Evolutionary conservation across 2,888 invertebrate genomes (phyloP).

Genomic region (Abrostola triplasia): DNA sequence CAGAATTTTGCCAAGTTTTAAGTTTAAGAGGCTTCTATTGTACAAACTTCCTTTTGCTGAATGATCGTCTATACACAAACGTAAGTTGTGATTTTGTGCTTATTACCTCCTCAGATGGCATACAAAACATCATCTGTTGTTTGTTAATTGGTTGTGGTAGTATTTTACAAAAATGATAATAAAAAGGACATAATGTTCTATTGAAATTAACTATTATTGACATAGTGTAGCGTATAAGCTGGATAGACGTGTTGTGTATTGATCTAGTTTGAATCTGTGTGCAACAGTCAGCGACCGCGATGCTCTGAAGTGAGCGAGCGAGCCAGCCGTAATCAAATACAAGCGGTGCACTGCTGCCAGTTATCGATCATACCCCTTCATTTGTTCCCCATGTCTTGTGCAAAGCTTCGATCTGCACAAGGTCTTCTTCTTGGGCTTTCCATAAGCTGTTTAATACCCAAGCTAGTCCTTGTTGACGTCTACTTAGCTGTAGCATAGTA

Average conservation of each 20-base stretch:
- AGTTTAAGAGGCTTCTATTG: too few relatives aligned
- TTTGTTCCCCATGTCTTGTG: conserved; percentile 4
- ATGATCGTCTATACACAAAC: too few relatives aligned
- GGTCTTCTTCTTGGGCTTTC: too few relatives aligned
- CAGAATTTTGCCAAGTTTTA: too few relatives aligned
- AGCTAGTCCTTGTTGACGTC: conserved; percentile 7
- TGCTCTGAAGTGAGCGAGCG: conserved; percentile 10
- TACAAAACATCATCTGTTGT: too few relatives aligned
- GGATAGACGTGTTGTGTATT: conserved; percentile 26
- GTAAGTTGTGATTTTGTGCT: neutral
- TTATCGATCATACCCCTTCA: conserved; percentile 19
- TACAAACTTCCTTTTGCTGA: too few relatives aligned
- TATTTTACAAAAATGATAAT: too few relatives aligned
- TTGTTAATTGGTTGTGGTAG: too few relatives aligned
- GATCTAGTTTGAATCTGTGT: conserved; percentile 26
- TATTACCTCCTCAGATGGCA: neutral
- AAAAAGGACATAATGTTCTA: neutral
- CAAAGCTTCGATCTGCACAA: too few relatives aligned
- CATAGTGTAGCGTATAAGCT: neutral
- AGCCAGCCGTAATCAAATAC: conserved; percentile 29
- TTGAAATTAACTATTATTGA: neutral
- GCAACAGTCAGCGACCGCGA: conserved; percentile 26
- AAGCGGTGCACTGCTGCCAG: conserved; percentile 20
- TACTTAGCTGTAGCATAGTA: conserved; percentile 14
- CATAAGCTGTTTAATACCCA: too few relatives aligned